Evolutionary conservation across 1,140 invertebrate species (phyloP), one percentile per base, ranked within the genome.

Genomic region (Drosophila albomicans): DNA sequence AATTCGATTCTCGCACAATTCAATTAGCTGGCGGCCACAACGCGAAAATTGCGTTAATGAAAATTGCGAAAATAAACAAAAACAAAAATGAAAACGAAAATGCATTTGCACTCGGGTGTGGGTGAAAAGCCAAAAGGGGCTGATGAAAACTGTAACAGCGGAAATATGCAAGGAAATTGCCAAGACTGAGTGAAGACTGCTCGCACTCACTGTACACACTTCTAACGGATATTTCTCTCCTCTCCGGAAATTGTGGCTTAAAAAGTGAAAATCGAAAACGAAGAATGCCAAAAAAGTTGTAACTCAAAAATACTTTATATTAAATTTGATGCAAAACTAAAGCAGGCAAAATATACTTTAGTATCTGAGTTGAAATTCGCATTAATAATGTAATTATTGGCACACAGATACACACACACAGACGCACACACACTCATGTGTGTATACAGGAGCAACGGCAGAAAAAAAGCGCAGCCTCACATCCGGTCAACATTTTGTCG

Each of bases 401-500:
- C 63, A 58, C 38, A 67, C 41, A 78, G 13, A 63, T 13, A 67
- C 13, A 45, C 28, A 52, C 28, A 54, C 43, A 49, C 20, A 48
- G n/a, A n/a, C n/a, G n/a, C n/a, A n/a, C 25, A 38, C 15, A 20
- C 6, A 15, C n/a, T 51, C 63, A 30, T 32, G 3, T 32, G 43
- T 38, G 48, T 62, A 45, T 7, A 35, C 41, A 76, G 73, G 73
- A 76, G 77, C 32, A 41, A 64, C 64, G 61, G 59, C 56, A 58
- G 68, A 66, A 76, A 86, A 25, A 85, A 87, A 87, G 79, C 84
- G 84, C 84, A 87, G 85, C 85, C 84, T 87, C 84, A 87, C 84
- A 87, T 87, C 84, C 84, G 84, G 84, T 87, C 84, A 87, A 88
- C 85, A 89, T 89, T 87, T 87, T 87, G 84, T 87, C 84, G 84